phyloP scores from a whole-genome alignment of 2,888 invertebrate genomes.

The Parthenolecanium corni region DNA sequence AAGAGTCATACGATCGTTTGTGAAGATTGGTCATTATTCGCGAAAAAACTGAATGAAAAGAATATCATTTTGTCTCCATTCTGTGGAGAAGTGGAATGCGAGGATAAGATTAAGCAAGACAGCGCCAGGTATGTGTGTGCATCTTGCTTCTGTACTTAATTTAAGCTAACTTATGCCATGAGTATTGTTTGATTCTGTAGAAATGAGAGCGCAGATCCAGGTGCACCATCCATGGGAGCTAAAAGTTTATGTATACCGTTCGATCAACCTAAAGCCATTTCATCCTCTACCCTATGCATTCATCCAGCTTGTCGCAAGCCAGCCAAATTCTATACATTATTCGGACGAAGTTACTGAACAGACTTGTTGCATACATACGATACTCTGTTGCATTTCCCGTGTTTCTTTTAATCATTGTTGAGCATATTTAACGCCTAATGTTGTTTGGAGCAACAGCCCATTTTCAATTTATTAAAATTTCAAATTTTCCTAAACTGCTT shows the following conservation, averaged over 20 bases:
- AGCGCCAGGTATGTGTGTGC: conserved; percentile 68
- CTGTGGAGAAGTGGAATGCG: conserved; percentile 80
- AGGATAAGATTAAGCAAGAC: conserved; percentile 90
- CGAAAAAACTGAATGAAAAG: conserved; percentile 65
- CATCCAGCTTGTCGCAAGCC: conserved; percentile 69
- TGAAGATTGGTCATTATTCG: conserved; percentile 72
- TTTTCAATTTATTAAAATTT: too few species aligned
- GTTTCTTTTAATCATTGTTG: too few species aligned
- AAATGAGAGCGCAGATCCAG: conserved; percentile 56
- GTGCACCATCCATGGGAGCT: conserved; percentile 94
- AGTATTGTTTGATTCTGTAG: conserved; percentile 39
- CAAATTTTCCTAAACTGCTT: too few species aligned
- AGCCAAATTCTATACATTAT: conserved; percentile 77
- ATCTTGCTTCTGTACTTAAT: neutral
- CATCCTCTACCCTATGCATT: conserved; percentile 62
- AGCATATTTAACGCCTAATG: too few species aligned
- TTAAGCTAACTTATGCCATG: neutral
- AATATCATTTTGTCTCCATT: conserved; percentile 89
- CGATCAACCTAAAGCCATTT: conserved; percentile 57
- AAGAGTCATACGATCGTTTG: conserved; percentile 58
- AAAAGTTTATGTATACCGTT: conserved; percentile 97
- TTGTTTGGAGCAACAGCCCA: too few species aligned
- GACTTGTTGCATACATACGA: too few species aligned
- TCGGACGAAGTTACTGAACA: conserved; percentile 91
- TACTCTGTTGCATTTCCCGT: too few species aligned